Base-by-base conservation (phyloP, 2,113 vertebrate genomes). In the Camelus dromedarius region DNA sequence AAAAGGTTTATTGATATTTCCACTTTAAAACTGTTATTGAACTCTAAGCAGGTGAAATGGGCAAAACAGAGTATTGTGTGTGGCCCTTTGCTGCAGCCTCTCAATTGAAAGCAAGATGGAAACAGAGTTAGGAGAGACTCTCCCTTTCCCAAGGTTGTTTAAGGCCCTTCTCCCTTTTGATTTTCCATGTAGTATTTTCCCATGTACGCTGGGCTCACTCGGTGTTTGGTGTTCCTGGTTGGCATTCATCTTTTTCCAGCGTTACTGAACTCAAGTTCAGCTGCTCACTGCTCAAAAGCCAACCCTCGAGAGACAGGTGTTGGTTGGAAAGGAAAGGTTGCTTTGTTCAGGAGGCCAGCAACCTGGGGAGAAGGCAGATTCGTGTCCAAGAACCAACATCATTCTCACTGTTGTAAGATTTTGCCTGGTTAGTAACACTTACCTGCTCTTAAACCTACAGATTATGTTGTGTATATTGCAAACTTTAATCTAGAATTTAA, bases 371-470 rank as follows among this genome's bases (percentile, higher is more conserved):
- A 79, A 56, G 76, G 13, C 0, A 6, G 32, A 56, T 52, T 79
- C 32, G n/a, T 79, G 76, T 79, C 32, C 32, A 8, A 35, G 73
- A 79, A 56, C 32, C 52, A 79, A 35, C 28, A 7, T 96, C 48
- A 22, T 85, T 91, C 90, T 81, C 81, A 26, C 73, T 48, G 46
- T 60, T 66, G n/a, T 82, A 52, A 93, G 62, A 52, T 83, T 73
- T 93, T 91, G 10, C 76, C 56, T 91, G 64, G n/a, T 79, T 79
- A 38, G 48, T 84, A 86, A 86, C 66, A 58, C 52, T 42, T 48
- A 26, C 14, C 48, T 91, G 19, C n/a, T 56, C 58, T 93, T 86
- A 75, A 93, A 82, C 30, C 46, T 52, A n/a, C 22, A 58, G 35
- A 64, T 75, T 62, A 35, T 35, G 20, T 56, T 67, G 72, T 28